Percentiles rank a stretch among this genome's conserved stretches.
phyloP scores from a whole-genome alignment of 1,140 invertebrate species.

The Drosophila chauvacae region DNA sequence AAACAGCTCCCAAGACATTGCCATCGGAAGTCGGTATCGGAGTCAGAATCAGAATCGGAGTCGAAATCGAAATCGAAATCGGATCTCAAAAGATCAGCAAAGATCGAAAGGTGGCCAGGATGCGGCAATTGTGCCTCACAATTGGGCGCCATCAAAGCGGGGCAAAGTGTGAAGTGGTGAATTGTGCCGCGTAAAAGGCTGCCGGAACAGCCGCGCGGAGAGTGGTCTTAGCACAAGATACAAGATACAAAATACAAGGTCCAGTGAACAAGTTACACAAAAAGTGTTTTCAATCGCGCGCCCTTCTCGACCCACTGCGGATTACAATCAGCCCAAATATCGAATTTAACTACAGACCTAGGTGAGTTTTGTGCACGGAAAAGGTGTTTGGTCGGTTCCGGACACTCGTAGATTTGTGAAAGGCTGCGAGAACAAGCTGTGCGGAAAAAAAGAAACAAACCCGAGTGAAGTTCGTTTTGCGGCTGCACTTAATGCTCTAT shows the following conservation, averaged over 20 bases:
- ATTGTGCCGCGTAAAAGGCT: conserved; percentile 26
- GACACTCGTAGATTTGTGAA: neutral
- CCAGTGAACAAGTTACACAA: conserved; percentile 34
- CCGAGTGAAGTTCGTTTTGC: neutral
- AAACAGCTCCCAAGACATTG: conserved; percentile 2
- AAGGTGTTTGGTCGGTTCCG: conserved; percentile 15
- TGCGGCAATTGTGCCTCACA: conserved; percentile 63
- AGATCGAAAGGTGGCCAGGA: conserved; percentile 46
- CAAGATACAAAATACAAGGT: conserved; percentile 26
- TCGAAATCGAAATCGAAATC: conserved; percentile 8
- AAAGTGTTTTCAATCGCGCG: conserved; percentile 6
- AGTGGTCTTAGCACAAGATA: conserved; percentile 38
- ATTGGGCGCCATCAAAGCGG: conserved; percentile 47
- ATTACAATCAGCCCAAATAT: conserved; percentile 33
- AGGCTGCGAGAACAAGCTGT: conserved; percentile 1
- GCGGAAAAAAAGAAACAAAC: neutral
- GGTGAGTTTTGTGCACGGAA: conserved; percentile 27
- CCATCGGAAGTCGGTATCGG: conserved; percentile 26
- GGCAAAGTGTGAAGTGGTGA: conserved; percentile 37
- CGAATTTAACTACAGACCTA: conserved; percentile 19
- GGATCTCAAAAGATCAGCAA: conserved; percentile 8
- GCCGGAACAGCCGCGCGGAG: conserved; percentile 21
- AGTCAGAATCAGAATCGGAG: neutral
- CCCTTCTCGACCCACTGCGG: conserved; percentile 18
- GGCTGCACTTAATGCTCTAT: conserved; percentile 7